These are phyloP conservation scores for Euwallacea similis DNA, from an alignment of 1,140 invertebrate genomes.

Conservation along the genomic window DNA sequence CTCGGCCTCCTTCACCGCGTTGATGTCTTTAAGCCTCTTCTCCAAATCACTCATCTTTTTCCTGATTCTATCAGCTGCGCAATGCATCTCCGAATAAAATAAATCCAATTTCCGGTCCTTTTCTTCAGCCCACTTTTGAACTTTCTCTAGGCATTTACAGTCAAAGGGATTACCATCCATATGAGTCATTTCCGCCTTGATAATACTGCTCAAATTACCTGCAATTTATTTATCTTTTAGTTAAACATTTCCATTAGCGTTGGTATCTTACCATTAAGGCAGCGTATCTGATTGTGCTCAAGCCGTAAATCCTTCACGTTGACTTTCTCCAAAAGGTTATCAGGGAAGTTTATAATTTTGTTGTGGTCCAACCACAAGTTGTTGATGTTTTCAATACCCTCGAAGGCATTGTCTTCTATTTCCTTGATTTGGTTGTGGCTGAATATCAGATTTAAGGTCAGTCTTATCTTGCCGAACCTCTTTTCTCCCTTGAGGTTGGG, in stretches of 20 bases:
- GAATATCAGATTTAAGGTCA: constrained; percentile 38
- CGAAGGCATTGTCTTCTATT: constrained; percentile 38
- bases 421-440: constrained; percentile 40
- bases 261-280: constrained; percentile 32
- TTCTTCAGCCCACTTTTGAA: constrained; percentile 38
- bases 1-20: constrained; percentile 15
- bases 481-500: constrained; percentile 33
- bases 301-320: constrained; percentile 34
- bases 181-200: constrained; percentile 36
- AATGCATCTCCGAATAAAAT: constrained; percentile 37
- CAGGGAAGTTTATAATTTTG: constrained; percentile 20
- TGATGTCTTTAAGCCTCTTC: constrained; percentile 28
- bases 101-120: constrained; percentile 33
- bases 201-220: constrained; percentile 28
- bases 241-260: not conserved
- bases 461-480: constrained; percentile 20
- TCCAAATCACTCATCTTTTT: constrained; percentile 31
- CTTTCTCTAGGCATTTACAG: constrained; percentile 35
- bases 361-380: constrained; percentile 42
- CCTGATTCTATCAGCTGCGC: constrained; percentile 16
- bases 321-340: constrained; percentile 30
- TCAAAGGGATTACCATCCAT: constrained; percentile 40
- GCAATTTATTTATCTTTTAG: constrained; percentile 5
- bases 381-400: constrained; percentile 33
- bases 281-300: constrained; percentile 35